Conservation (phyloP, 2,888 invertebrate species). For the Escarpia spicata region DNA sequence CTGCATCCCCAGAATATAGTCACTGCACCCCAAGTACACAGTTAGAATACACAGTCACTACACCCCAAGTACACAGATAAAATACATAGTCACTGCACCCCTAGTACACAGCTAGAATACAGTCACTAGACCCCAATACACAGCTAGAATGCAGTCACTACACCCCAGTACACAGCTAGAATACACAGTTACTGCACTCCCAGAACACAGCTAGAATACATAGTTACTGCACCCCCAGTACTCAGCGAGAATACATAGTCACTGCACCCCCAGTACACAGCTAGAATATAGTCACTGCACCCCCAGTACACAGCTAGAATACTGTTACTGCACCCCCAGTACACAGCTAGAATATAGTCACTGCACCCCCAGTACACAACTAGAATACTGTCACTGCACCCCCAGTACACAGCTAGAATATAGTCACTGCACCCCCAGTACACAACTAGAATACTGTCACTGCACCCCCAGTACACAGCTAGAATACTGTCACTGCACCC, state of each 20-base stretch:
- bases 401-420: not conserved
- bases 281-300: not conserved
- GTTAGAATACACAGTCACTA: not conserved
- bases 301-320: not conserved
- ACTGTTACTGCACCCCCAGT: not conserved
- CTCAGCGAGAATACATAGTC: not conserved
- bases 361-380: not conserved
- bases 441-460: not conserved
- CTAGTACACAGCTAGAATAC: not conserved
- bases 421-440: not conserved
- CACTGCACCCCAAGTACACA: not conserved
- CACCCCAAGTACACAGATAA: not conserved
- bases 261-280: not conserved
- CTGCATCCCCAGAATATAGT: not conserved
- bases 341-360: not conserved
- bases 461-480: conserved; percentile 11
- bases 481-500: not conserved
- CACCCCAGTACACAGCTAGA: conserved; percentile 6
- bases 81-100: not conserved
- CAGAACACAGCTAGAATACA: not conserved
- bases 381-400: not conserved
- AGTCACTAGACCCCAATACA: not conserved
- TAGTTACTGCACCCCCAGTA: not conserved
- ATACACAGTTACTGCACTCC: not conserved
- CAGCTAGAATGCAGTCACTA: not conserved